A percentile compares a stretch with the other conserved stretches of the same genome.
phyloP scores from a whole-genome alignment of 2,888 invertebrate species.

The Craniophora ligustri region DNA sequence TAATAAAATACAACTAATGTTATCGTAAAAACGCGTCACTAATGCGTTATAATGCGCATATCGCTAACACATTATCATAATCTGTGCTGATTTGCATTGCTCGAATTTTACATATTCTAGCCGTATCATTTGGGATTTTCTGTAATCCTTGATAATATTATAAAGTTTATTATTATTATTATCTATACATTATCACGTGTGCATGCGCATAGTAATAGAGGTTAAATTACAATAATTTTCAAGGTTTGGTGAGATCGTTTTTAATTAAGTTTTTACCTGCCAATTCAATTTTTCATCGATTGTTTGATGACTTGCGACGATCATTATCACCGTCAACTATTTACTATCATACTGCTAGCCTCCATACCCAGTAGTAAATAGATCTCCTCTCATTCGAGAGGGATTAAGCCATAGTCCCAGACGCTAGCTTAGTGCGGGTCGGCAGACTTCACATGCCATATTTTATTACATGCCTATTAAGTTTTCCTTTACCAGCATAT shows the following conservation, averaged over 20 bases:
- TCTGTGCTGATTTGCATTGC: constrained; percentile 13
- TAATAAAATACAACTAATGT: background rate
- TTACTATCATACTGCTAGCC: no score
- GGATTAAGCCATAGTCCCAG: no score
- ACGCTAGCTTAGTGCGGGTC: no score
- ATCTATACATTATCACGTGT: constrained; percentile 1
- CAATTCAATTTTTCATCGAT: no score
- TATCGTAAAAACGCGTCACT: constrained; percentile 1
- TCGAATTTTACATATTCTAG: background rate
- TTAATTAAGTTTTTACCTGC: no score
- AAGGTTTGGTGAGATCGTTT: background rate
- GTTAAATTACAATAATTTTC: background rate
- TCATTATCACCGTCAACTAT: no score
- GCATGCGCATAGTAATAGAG: background rate
- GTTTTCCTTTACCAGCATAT: no score
- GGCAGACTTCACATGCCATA: no score
- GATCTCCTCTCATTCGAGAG: no score
- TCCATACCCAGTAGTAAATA: no score
- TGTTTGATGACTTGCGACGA: no score
- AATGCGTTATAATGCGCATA: constrained; percentile 5
- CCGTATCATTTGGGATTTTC: constrained; percentile 1
- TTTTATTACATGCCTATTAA: no score
- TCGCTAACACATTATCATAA: constrained; percentile 11
- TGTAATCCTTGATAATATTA: constrained; percentile 12
- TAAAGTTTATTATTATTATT: background rate